Evolutionary conservation across 1,140 invertebrate genomes (phyloP).

Genomic region (Lepidurus apus): DNA sequence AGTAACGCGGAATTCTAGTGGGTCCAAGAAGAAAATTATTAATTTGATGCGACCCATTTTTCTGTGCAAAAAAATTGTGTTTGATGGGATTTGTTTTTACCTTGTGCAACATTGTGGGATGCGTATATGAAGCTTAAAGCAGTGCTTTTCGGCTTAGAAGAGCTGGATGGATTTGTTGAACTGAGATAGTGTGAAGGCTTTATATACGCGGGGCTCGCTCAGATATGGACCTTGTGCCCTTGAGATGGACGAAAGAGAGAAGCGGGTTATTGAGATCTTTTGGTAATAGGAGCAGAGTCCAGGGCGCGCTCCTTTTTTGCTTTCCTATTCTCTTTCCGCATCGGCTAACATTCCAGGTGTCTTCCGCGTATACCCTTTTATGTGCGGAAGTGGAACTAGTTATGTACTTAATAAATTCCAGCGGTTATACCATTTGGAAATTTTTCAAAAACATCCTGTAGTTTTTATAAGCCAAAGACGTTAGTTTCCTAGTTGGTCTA

Average conservation of each 20-base stretch:
- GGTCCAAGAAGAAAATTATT: not conserved
- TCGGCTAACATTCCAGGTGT: not conserved
- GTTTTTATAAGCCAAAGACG: no score
- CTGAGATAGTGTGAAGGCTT: not conserved
- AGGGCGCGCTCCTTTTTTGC: not conserved
- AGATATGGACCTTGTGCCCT: not conserved
- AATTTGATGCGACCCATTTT: not conserved
- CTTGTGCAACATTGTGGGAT: slow-evolving; percentile 20
- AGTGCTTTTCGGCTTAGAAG: slow-evolving; percentile 4
- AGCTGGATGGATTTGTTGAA: not conserved
- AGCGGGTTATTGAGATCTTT: not conserved
- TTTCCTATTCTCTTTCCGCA: not conserved
- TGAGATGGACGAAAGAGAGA: not conserved
- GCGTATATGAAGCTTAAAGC: not conserved
- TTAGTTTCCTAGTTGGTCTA: no score
- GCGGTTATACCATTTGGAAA: no score
- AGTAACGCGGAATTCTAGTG: not conserved
- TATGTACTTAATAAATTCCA: no score
- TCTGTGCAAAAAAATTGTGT: not conserved
- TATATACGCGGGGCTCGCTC: not conserved
- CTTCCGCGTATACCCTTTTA: not conserved
- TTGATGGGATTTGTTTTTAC: slow-evolving; percentile 11
- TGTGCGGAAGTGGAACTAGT: not conserved
- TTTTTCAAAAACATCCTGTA: no score
- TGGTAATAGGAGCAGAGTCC: not conserved